Evolutionary conservation across 2,113 vertebrate species (phyloP).

Genomic region (Cyanoliseus patagonus): DNA sequence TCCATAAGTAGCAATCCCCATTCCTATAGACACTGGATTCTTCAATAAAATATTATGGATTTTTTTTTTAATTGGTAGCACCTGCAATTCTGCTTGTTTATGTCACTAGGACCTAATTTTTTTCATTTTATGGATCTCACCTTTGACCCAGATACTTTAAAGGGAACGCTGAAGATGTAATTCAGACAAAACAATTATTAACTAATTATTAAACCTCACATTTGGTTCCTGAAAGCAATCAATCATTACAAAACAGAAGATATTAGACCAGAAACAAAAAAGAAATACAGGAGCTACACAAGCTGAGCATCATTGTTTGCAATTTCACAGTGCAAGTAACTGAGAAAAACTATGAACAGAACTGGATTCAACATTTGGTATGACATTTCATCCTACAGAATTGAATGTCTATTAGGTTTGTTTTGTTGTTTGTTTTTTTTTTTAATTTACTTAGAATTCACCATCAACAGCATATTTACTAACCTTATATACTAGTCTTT

Average conservation of each 20-base stretch:
- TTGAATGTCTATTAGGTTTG: slow-evolving; percentile 25
- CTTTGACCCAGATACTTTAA: background rate
- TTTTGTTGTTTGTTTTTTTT: background rate
- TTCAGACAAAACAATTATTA: slow-evolving; percentile 23
- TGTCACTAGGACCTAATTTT: background rate
- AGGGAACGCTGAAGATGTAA: background rate
- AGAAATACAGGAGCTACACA: slow-evolving; percentile 28
- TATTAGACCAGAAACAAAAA: slow-evolving; percentile 15
- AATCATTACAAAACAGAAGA: background rate
- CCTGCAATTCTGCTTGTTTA: background rate
- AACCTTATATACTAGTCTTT: slow-evolving; percentile 74
- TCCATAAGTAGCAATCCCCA: background rate
- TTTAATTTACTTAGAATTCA: slow-evolving; percentile 60
- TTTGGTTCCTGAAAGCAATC: slow-evolving; percentile 23
- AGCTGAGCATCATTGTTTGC: slow-evolving; percentile 37
- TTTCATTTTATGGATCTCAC: background rate
- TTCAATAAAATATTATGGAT: background rate
- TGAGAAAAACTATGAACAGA: slow-evolving; percentile 45
- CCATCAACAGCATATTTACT: slow-evolving; percentile 70
- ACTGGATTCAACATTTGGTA: slow-evolving; percentile 61
- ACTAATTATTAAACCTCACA: background rate
- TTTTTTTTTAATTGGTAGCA: background rate
- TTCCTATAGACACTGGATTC: background rate
- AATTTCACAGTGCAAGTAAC: slow-evolving; percentile 33
- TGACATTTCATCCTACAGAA: slow-evolving; percentile 60